These are phyloP conservation scores for Schizopygopsis pylzovi DNA, from an alignment of 2,797 vertebrate genomes.

Conservation along the genomic window DNA sequence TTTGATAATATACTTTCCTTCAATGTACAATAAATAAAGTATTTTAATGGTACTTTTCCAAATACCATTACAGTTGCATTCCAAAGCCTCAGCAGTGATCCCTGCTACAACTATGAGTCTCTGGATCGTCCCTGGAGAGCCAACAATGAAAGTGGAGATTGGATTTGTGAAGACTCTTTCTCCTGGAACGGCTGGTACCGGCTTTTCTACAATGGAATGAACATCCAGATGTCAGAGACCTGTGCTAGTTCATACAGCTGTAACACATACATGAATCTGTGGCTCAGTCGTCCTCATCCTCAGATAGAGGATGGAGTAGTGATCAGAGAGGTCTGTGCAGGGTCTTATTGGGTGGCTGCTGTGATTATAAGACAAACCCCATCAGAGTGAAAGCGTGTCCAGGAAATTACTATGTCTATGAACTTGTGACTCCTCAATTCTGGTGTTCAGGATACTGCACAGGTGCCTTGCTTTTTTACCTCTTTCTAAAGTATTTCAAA, in stretches of 20 bases:
- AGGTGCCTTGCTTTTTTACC: too few relatives aligned
- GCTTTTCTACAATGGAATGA: conserved; percentile 23
- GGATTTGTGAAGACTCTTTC: neutral
- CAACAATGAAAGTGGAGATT: too few relatives aligned
- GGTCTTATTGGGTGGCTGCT: neutral
- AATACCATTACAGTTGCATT: neutral
- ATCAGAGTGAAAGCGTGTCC: neutral
- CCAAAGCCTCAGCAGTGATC: neutral
- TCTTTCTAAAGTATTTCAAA: too few relatives aligned
- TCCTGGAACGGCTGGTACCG: conserved; percentile 39
- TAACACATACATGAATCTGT: too few relatives aligned
- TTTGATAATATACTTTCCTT: too few relatives aligned
- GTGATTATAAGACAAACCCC: neutral
- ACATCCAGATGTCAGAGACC: conserved; percentile 22
- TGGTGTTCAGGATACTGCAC: neutral
- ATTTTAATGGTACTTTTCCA: too few relatives aligned
- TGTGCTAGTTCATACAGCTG: too few relatives aligned
- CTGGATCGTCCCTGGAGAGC: conserved; percentile 25
- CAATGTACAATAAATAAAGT: too few relatives aligned
- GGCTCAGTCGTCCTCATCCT: too few relatives aligned
- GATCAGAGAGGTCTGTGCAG: too few relatives aligned
- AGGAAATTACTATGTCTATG: neutral
- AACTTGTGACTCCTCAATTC: neutral
- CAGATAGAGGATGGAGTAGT: too few relatives aligned
- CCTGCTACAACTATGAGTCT: conserved; percentile 27